These are phyloP conservation scores for Odontomyia ornata DNA, from an alignment of 2,888 invertebrate species.

Conservation along the genomic window DNA sequence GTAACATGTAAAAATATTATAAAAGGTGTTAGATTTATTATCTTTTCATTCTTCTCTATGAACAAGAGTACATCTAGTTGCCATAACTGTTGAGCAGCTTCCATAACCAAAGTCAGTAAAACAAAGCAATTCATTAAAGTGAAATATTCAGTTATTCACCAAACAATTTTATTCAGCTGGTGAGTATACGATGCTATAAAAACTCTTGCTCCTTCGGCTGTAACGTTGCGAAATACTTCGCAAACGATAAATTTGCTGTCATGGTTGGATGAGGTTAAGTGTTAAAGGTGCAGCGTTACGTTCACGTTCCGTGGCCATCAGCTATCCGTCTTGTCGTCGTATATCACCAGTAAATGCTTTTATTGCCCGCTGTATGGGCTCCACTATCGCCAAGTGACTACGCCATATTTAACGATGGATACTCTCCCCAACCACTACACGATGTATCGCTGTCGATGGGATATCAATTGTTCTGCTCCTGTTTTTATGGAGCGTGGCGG, in stretches of 20 bases:
- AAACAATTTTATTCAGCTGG: not conserved
- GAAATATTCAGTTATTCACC: not conserved
- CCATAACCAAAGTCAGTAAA: not conserved
- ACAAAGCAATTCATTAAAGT: not conserved
- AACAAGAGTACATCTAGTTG: too few relatives aligned
- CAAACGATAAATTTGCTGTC: slow-evolving; percentile 33
- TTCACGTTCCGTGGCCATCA: slow-evolving; percentile 40
- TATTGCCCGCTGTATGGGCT: slow-evolving; percentile 19
- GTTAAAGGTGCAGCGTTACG: slow-evolving; percentile 37
- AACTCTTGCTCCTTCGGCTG: not conserved
- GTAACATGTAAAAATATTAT: too few relatives aligned
- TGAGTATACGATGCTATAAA: not conserved
- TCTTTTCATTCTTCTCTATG: too few relatives aligned
- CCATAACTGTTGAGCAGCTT: not conserved
- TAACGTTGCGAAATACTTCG: not conserved
- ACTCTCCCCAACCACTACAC: not conserved
- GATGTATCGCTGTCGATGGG: not conserved
- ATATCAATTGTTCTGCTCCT: not conserved
- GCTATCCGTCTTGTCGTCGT: slow-evolving; percentile 40
- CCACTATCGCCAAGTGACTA: slow-evolving; percentile 2
- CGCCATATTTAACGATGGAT: slow-evolving; percentile 15
- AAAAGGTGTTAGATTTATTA: too few relatives aligned
- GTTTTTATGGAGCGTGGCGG: slow-evolving; percentile 16
- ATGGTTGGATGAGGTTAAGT: slow-evolving; percentile 27
- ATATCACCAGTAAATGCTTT: slow-evolving; percentile 42